Conservation (phyloP, 2,888 invertebrate genomes). For the Morinoia aosen region DNA sequence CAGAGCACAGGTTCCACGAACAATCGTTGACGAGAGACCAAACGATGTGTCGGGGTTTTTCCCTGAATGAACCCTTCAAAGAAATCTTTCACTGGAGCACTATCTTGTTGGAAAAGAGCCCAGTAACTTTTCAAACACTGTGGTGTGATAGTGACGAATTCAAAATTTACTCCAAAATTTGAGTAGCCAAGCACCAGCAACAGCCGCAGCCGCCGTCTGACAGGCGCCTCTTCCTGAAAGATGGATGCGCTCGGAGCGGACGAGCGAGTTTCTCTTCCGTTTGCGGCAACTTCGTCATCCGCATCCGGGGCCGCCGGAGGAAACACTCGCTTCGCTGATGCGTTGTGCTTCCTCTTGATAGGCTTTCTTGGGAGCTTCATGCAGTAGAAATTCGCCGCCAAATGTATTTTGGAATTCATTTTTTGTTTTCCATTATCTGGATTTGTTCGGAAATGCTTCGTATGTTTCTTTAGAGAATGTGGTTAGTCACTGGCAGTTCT, state of each 20-base stretch:
- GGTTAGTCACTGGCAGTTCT: not conserved
- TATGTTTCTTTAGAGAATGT: not conserved
- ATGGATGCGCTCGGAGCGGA: not conserved
- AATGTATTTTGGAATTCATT: not conserved
- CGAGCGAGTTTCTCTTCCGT: slow-evolving; percentile 42
- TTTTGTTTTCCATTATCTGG: not conserved
- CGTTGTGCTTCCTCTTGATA: not conserved
- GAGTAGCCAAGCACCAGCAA: too few species aligned
- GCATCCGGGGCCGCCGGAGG: slow-evolving; percentile 19
- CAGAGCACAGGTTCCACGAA: too few species aligned
- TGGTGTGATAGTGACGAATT: too few species aligned
- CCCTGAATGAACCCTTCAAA: too few species aligned
- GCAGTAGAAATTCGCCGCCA: not conserved
- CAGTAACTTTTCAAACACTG: too few species aligned
- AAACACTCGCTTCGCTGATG: not conserved
- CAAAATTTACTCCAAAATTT: too few species aligned
- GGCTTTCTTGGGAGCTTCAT: not conserved
- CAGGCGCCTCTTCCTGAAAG: not conserved
- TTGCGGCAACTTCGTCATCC: slow-evolving; percentile 8
- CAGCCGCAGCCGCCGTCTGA: not conserved
- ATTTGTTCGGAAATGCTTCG: not conserved
- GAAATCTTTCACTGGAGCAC: too few species aligned
- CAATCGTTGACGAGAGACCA: too few species aligned
- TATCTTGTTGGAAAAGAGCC: too few species aligned
- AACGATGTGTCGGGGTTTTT: too few species aligned